Conservation (phyloP, 2,888 invertebrate species). For the Lysandra bellargus region DNA sequence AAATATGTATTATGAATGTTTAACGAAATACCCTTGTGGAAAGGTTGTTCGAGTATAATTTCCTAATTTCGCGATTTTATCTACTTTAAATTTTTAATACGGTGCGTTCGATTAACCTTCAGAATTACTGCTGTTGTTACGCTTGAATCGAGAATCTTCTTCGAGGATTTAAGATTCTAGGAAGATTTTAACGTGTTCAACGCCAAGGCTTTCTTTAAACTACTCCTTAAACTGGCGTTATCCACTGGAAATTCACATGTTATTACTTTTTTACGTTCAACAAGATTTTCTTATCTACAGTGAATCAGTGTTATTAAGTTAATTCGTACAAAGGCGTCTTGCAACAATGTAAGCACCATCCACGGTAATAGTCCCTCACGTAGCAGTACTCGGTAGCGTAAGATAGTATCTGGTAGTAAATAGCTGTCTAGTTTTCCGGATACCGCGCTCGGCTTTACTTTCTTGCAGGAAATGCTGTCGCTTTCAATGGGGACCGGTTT, state of each 20-base stretch:
- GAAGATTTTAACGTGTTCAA: neutral
- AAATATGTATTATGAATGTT: neutral
- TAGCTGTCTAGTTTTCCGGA: constrained; percentile 59
- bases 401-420: constrained; percentile 30
- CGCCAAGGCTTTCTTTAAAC: neutral
- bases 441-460: constrained; percentile 69
- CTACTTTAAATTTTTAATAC: neutral
- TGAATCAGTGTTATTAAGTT: neutral
- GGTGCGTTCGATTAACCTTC: neutral
- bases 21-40: constrained; percentile 5
- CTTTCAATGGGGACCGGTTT: constrained; percentile 77
- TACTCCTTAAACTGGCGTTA: neutral
- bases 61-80: neutral
- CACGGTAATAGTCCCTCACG: constrained; percentile 13
- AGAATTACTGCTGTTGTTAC: neutral
- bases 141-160: neutral
- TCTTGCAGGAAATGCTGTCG: constrained; percentile 78
- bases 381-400: constrained; percentile 9
- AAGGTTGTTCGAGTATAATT: neutral
- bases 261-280: neutral
- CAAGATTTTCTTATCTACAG: neutral
- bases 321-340: neutral
- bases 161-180: no score
- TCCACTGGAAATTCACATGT: neutral
- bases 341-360: neutral